A percentile compares a stretch with the other conserved stretches of the same genome.
These are phyloP conservation scores for Rhorus exstirpatorius DNA, from an alignment of 2,888 invertebrate genomes.

Conservation along the genomic window DNA sequence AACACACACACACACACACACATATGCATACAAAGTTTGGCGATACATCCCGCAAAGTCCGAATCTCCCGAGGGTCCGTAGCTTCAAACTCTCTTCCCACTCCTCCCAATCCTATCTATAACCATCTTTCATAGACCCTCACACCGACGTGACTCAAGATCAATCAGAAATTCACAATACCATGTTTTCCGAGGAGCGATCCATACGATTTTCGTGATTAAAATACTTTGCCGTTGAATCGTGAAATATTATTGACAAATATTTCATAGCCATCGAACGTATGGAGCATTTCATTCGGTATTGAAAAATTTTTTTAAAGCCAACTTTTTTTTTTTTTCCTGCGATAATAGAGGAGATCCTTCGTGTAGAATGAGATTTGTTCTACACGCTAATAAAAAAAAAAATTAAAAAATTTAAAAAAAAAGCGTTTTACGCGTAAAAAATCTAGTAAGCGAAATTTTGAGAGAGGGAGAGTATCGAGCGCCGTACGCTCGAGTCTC, in stretches of 20 bases:
- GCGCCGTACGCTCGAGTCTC: background rate
- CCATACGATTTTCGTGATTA: constrained; percentile 17
- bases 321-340: constrained; percentile 2
- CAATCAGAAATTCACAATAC: constrained; percentile 5
- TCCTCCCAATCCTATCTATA: constrained; percentile 24
- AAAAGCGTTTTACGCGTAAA: no score
- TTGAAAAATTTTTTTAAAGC: constrained; percentile 24
- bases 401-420: no score
- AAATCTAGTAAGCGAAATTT: no score
- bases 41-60: background rate
- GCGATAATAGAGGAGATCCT: constrained; percentile 1
- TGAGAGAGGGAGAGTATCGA: no score
- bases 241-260: constrained; percentile 24
- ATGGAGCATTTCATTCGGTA: constrained; percentile 36
- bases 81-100: constrained; percentile 32
- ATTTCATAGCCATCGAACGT: constrained; percentile 16
- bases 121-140: constrained; percentile 7
- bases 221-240: constrained; percentile 16
- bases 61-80: background rate
- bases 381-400: constrained; percentile 26
- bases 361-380: constrained; percentile 10
- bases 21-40: background rate
- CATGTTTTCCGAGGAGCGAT: background rate
- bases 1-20: background rate
- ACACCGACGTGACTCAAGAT: background rate